A percentile compares a stretch with the other conserved stretches of the same genome.
Evolutionary conservation across 1,140 invertebrate species (phyloP).

Genomic region (Rhyacophila brunnea): DNA sequence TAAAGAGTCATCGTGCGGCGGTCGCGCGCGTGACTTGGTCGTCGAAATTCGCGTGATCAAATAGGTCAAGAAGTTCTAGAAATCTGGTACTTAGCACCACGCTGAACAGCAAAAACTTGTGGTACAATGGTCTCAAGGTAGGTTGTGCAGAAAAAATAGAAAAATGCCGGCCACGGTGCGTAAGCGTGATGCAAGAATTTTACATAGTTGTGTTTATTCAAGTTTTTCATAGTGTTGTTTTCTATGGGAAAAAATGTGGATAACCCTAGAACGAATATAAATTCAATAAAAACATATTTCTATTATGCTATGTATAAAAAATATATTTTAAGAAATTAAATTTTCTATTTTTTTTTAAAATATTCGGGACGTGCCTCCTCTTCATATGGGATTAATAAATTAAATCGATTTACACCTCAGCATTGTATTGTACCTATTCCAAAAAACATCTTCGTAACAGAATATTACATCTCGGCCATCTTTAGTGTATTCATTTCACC

Average conservation of each 20-base stretch:
- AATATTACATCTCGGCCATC: too few relatives aligned
- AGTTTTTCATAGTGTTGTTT: background rate
- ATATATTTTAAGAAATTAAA: too few relatives aligned
- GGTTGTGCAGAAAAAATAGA: constrained; percentile 14
- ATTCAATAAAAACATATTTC: too few relatives aligned
- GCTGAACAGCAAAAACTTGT: constrained; percentile 11
- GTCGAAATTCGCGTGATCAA: constrained; percentile 35
- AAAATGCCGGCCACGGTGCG: constrained; percentile 22
- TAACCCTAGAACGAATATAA: background rate
- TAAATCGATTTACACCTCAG: too few relatives aligned
- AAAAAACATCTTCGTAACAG: too few relatives aligned
- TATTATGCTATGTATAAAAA: too few relatives aligned
- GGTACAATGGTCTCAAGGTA: constrained; percentile 1
- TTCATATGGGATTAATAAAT: too few relatives aligned
- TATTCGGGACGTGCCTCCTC: too few relatives aligned
- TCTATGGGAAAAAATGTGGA: background rate
- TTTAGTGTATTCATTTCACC: too few relatives aligned
- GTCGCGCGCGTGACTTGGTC: constrained; percentile 18
- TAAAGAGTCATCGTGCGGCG: constrained; percentile 4
- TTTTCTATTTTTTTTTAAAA: too few relatives aligned
- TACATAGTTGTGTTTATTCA: background rate
- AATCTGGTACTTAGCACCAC: constrained; percentile 19
- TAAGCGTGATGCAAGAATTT: constrained; percentile 7
- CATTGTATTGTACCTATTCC: too few relatives aligned
- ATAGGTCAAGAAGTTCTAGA: constrained; percentile 33